Conservation (phyloP, 2,888 invertebrate species). For the Pollenia labialis region DNA sequence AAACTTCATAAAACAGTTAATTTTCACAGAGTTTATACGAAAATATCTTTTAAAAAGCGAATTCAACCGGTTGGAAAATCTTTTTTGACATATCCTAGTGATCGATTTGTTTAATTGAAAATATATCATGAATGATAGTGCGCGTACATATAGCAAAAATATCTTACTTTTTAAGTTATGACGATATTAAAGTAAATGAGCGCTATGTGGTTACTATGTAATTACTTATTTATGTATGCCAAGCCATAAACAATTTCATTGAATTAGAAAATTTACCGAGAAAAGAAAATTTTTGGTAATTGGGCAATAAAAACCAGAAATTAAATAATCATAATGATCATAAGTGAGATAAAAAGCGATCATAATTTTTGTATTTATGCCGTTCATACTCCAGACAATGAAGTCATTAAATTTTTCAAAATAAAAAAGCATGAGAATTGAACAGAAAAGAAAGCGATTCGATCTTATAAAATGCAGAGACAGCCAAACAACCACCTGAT, state of each 20-base stretch:
- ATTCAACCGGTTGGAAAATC: too few relatives aligned
- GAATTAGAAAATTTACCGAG: constrained; percentile 77
- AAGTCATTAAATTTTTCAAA: constrained; percentile 46
- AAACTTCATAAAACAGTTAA: too few relatives aligned
- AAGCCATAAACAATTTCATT: constrained; percentile 66
- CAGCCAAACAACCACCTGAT: constrained; percentile 71
- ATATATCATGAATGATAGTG: too few relatives aligned
- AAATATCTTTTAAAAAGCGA: too few relatives aligned
- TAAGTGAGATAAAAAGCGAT: constrained; percentile 45
- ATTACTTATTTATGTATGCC: constrained; percentile 63
- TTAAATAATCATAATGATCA: constrained; percentile 64
- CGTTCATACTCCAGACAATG: constrained; percentile 35
- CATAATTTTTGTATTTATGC: constrained; percentile 16
- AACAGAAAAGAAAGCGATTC: constrained; percentile 7
- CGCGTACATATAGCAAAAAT: too few relatives aligned
- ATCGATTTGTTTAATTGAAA: too few relatives aligned
- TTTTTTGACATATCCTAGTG: too few relatives aligned
- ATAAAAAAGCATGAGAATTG: constrained; percentile 10
- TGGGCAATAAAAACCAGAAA: constrained; percentile 80
- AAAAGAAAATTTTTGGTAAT: constrained; percentile 81
- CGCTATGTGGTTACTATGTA: constrained; percentile 9
- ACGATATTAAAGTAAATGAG: too few relatives aligned
- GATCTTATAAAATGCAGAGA: constrained; percentile 28
- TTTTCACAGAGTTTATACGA: too few relatives aligned
- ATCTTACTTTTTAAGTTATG: too few relatives aligned